Evolutionary conservation across 92 coral and sea anemone species (phyloP).

Genomic region (Umimayanthus chanpuru): DNA sequence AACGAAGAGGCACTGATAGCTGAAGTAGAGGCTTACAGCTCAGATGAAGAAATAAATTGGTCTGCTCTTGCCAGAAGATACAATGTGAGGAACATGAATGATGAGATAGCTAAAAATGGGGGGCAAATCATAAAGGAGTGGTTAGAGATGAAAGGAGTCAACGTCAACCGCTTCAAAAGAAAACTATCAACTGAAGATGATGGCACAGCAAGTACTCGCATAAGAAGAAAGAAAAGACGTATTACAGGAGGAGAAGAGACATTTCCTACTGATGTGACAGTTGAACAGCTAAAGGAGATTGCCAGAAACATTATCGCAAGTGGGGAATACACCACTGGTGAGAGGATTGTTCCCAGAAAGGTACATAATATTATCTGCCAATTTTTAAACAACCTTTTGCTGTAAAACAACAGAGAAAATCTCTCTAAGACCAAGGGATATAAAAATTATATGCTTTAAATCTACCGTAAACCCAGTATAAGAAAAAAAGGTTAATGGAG

Average conservation of each 20-base stretch:
- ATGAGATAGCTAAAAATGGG: constrained; percentile 45
- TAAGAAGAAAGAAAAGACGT: constrained; percentile 38
- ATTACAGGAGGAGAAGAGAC: constrained; percentile 31
- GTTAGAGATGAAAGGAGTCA: constrained; percentile 34
- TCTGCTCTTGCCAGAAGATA: constrained; percentile 15
- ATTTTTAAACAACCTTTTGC: no score
- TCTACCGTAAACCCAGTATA: no score
- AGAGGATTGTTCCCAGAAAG: no score
- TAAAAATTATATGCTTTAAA: no score
- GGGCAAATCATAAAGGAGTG: constrained; percentile 50
- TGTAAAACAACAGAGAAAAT: no score
- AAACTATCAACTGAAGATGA: constrained; percentile 1
- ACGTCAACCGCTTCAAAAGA: not conserved
- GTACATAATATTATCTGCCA: no score
- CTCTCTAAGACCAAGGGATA: no score
- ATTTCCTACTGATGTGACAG: constrained; percentile 26
- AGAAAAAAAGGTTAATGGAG: no score
- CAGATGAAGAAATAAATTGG: constrained; percentile 26
- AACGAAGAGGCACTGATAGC: not conserved
- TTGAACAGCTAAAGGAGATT: constrained; percentile 32
- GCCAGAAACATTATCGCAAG: no score
- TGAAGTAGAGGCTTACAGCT: not conserved
- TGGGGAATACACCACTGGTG: no score
- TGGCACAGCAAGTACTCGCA: constrained; percentile 32
- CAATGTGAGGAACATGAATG: constrained; percentile 38